These are phyloP conservation scores for Trypoxylon attenuatum DNA, from an alignment of 2,888 invertebrate species.

Conservation along the genomic window DNA sequence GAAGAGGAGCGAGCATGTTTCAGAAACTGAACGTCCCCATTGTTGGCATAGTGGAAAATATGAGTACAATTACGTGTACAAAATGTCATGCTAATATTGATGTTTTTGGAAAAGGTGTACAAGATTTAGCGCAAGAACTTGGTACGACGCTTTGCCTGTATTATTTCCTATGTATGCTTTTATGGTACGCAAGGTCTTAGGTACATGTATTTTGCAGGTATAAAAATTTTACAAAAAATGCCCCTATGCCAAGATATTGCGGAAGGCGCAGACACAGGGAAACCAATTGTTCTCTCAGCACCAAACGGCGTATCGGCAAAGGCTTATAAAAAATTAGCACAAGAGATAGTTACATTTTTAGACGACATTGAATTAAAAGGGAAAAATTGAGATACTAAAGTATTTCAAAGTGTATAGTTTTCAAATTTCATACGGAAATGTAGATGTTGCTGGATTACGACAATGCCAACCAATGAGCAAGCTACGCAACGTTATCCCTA, in stretches of 20 bases:
- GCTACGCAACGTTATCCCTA: neutral
- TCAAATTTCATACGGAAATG: neutral
- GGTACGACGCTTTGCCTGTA: conserved; percentile 64
- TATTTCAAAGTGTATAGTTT: no score
- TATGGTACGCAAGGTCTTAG: neutral
- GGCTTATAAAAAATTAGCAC: conserved; percentile 67
- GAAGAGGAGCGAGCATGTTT: conserved; percentile 92
- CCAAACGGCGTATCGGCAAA: conserved; percentile 76
- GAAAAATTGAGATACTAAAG: no score
- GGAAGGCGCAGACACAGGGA: conserved; percentile 83
- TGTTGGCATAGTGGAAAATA: conserved; percentile 93
- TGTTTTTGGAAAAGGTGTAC: conserved; percentile 84
- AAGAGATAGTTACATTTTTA: conserved; percentile 60
- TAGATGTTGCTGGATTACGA: neutral
- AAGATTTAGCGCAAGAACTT: conserved; percentile 80
- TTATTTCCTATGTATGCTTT: no score
- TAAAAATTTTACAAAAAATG: conserved; percentile 82
- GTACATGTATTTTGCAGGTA: conserved; percentile 61
- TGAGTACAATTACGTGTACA: conserved; percentile 87
- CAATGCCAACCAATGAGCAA: neutral
- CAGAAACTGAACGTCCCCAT: conserved; percentile 87
- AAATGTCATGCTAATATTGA: conserved; percentile 84
- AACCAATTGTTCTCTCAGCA: conserved; percentile 83
- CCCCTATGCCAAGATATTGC: conserved; percentile 84
- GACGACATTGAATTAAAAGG: conserved; percentile 33